phyloP scores from a whole-genome alignment of 2,797 vertebrate species.

The Falco berigora region DNA sequence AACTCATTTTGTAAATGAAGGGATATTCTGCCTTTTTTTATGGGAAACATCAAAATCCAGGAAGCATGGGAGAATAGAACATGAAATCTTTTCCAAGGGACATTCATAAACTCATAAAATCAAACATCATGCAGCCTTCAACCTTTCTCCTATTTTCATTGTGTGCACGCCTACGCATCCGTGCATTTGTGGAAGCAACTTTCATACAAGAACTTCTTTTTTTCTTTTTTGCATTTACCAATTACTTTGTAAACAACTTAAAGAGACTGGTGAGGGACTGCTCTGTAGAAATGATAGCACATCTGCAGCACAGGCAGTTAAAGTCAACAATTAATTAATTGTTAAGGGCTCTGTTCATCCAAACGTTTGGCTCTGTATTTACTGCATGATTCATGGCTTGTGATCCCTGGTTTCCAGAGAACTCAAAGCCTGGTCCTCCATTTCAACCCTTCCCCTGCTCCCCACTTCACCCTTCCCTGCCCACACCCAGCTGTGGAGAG shows the following conservation, averaged over 20 bases:
- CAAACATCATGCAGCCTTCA: slow-evolving; percentile 22
- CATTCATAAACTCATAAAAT: slow-evolving; percentile 46
- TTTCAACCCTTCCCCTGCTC: slow-evolving; percentile 23
- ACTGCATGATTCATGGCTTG: slow-evolving; percentile 52
- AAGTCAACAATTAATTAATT: slow-evolving; percentile 65
- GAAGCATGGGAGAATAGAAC: slow-evolving; percentile 45
- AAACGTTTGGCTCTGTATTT: slow-evolving; percentile 54
- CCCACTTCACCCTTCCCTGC: slow-evolving; percentile 12
- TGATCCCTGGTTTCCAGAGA: slow-evolving; percentile 46
- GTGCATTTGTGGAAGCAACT: slow-evolving; percentile 2
- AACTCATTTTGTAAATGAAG: slow-evolving; percentile 70
- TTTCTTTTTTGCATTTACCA: background rate
- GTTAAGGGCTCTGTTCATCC: slow-evolving; percentile 42
- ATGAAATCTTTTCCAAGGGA: slow-evolving; percentile 41
- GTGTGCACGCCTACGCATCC: slow-evolving; percentile 18
- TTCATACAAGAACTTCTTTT: background rate
- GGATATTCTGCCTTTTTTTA: slow-evolving; percentile 60
- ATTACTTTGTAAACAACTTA: slow-evolving; percentile 47
- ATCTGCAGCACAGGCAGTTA: slow-evolving; percentile 49
- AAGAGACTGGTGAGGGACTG: slow-evolving; percentile 34
- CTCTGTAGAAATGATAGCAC: slow-evolving; percentile 48
- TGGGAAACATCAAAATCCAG: slow-evolving; percentile 54
- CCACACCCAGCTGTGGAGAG: background rate
- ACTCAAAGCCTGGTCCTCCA: background rate
- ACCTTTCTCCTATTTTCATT: slow-evolving; percentile 53